Percentiles rank a stretch among this genome's conserved stretches.
These are phyloP conservation scores for Cyprinodon variegatus DNA, from an alignment of 2,113 vertebrate genomes.

Conservation along the genomic window DNA sequence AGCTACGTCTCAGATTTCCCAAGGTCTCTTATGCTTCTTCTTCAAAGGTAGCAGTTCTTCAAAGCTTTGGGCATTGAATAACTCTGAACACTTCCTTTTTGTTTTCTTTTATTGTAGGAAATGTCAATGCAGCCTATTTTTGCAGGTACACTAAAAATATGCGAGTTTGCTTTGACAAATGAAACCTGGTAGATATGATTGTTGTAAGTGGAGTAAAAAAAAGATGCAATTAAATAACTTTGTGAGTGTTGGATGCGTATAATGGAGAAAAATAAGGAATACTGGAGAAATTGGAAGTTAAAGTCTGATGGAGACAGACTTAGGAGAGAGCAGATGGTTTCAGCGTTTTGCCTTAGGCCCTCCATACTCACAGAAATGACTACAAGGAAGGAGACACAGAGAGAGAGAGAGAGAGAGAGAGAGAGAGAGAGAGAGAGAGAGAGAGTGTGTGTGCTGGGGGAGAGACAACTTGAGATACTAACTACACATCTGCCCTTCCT, in stretches of 20 bases:
- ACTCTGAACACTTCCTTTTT: conserved; percentile 2
- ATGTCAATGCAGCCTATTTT: not conserved
- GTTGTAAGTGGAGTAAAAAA: not conserved
- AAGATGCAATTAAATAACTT: not conserved
- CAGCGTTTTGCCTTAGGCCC: conserved; percentile 70
- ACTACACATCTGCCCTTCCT: conserved; percentile 69
- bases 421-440: too few relatives aligned
- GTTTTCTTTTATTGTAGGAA: conserved; percentile 7
- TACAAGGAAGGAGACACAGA: conserved; percentile 46
- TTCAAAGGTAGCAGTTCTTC: conserved; percentile 4
- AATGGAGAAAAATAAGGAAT: conserved; percentile 16
- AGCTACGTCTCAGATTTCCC: not conserved
- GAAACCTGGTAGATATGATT: conserved; percentile 27
- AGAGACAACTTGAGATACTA: conserved; percentile 51
- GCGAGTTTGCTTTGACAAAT: conserved; percentile 7
- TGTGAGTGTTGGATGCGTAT: not conserved
- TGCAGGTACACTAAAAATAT: conserved; percentile 2
- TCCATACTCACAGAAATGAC: conserved; percentile 64
- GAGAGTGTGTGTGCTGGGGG: conserved; percentile 37
- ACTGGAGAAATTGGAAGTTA: conserved; percentile 23
- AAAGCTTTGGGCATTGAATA: not conserved
- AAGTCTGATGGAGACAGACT: conserved; percentile 60
- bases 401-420: too few relatives aligned
- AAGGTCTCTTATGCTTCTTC: not conserved
- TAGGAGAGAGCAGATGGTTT: conserved; percentile 80